Conservation (phyloP, 2,113 vertebrate species). For the Poeciliopsis turrubarensis region DNA sequence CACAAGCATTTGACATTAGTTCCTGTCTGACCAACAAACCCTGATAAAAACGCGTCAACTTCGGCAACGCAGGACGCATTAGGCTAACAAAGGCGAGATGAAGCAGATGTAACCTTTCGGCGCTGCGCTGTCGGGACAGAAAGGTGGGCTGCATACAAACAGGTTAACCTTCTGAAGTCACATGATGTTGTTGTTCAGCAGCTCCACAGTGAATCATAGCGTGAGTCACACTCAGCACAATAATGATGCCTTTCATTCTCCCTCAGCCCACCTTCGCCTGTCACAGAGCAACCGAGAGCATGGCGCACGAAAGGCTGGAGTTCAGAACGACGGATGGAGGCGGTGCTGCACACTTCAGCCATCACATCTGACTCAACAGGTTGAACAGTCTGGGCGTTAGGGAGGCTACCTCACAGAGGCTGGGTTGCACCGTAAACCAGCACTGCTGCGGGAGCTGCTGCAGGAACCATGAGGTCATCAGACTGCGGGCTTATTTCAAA, state of each 20-base stretch:
- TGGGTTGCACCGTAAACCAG: neutral
- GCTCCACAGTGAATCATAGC: conserved; percentile 45
- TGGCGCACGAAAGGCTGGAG: conserved; percentile 12
- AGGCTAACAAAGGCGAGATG: neutral
- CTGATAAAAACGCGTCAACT: no score
- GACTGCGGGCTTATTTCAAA: no score
- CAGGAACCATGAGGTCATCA: no score
- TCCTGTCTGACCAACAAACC: no score
- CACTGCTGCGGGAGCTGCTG: no score
- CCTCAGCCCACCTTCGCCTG: conserved; percentile 34
- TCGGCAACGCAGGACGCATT: neutral
- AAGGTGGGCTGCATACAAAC: conserved; percentile 29
- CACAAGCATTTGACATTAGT: no score
- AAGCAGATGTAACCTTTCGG: neutral
- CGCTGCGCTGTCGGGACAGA: conserved; percentile 5
- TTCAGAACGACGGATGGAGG: conserved; percentile 40
- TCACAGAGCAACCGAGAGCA: conserved; percentile 11
- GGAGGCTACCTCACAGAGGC: no score
- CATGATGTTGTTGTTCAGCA: conserved; percentile 41
- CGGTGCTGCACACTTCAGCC: no score
- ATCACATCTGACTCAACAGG: no score
- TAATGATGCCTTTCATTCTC: conserved; percentile 45
- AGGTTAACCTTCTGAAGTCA: conserved; percentile 51
- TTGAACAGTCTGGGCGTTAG: no score
- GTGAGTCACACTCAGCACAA: conserved; percentile 51